Percentiles rank a stretch among this genome's conserved stretches.
Evolutionary conservation across 2,113 vertebrate species (phyloP).

Genomic region (Halichoeres trimaculatus): DNA sequence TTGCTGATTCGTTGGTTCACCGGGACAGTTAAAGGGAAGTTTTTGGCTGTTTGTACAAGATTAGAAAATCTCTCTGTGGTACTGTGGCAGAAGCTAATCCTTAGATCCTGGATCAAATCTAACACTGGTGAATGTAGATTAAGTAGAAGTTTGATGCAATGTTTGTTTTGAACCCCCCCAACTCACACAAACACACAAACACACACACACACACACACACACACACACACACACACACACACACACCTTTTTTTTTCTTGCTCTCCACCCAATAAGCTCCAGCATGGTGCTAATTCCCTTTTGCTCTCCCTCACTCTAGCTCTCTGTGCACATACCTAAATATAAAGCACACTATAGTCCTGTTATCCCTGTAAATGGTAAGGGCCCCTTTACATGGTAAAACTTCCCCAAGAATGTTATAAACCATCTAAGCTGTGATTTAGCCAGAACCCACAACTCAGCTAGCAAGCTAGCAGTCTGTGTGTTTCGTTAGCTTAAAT

Average conservation of each 20-base stretch:
- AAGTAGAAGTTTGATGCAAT: slow-evolving; percentile 63
- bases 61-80: slow-evolving; percentile 55
- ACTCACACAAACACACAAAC: too few species aligned
- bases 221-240: slow-evolving; percentile 65
- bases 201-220: slow-evolving; percentile 60
- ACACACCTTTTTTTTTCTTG: slow-evolving; percentile 42
- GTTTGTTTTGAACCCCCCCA: slow-evolving; percentile 84
- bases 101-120: slow-evolving; percentile 45
- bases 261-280: slow-evolving; percentile 72
- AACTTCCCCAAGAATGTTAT: slow-evolving; percentile 82
- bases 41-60: slow-evolving; percentile 33
- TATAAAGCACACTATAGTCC: slow-evolving; percentile 68
- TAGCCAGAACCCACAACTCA: slow-evolving; percentile 56
- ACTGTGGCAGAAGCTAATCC: slow-evolving; percentile 57
- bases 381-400: slow-evolving; percentile 50
- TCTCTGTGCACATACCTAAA: slow-evolving; percentile 78
- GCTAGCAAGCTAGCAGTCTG: slow-evolving; percentile 43
- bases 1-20: too few species aligned
- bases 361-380: slow-evolving; percentile 72
- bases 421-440: slow-evolving; percentile 82
- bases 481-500: slow-evolving; percentile 7
- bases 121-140: slow-evolving; percentile 69
- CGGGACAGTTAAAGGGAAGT: slow-evolving; percentile 13
- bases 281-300: slow-evolving; percentile 55
- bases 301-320: slow-evolving; percentile 59